Percentiles rank a stretch among this genome's conserved stretches.
phyloP scores from a whole-genome alignment of 1,140 invertebrate genomes.

The Papilio polyxenes region DNA sequence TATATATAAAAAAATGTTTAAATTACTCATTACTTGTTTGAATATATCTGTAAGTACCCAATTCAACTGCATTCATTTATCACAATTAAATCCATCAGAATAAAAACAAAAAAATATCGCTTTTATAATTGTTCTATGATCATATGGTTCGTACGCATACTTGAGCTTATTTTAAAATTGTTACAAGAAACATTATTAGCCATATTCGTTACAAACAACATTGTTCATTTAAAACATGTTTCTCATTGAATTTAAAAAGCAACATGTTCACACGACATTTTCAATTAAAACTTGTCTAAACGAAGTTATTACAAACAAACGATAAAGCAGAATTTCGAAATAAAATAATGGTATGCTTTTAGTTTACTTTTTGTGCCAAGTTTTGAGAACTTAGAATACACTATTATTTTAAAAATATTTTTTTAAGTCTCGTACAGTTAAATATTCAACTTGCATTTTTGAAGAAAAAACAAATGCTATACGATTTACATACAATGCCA shows the following conservation, averaged over 20 bases:
- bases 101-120: neutral
- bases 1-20: no score
- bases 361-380: neutral
- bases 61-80: neutral
- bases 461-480: no score
- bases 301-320: constrained; percentile 14
- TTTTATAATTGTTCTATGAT: neutral
- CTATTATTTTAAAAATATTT: neutral
- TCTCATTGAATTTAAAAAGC: neutral
- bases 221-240: constrained; percentile 13
- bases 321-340: neutral
- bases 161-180: neutral
- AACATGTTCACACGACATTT: constrained; percentile 17
- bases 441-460: neutral
- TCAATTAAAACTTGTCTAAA: constrained; percentile 5
- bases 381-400: neutral
- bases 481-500: no score
- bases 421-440: neutral
- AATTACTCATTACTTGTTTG: no score
- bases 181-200: neutral
- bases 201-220: constrained; percentile 7
- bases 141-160: neutral
- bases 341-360: neutral
- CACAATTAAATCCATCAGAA: neutral
- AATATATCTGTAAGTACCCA: neutral